Conservation (phyloP, 2,113 vertebrate genomes). For the Antennarius striatus region DNA sequence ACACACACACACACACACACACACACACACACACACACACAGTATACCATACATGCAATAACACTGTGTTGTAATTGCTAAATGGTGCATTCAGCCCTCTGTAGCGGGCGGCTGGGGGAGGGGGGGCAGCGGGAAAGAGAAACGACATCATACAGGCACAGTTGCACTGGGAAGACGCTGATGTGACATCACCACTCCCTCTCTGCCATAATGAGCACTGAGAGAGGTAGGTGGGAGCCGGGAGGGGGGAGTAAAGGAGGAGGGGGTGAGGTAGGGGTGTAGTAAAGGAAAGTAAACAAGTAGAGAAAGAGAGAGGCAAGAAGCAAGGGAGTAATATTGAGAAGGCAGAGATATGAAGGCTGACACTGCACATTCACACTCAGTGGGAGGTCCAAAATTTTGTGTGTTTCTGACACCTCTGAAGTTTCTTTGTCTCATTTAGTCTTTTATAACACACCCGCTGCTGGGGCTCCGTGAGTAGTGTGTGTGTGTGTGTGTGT, state of each 20-base stretch:
- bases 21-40: constrained; percentile 9
- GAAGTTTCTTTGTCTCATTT: constrained; percentile 59
- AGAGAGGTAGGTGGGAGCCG: constrained; percentile 10
- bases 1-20: constrained; percentile 13
- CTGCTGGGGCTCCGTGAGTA: constrained; percentile 2
- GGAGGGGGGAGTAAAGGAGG: background rate
- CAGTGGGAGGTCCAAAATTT: constrained; percentile 49
- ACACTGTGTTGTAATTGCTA: constrained; percentile 22
- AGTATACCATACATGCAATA: constrained; percentile 4
- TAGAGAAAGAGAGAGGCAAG: constrained; percentile 44
- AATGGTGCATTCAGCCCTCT: constrained; percentile 28
- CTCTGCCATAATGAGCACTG: constrained; percentile 5
- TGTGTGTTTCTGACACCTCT: constrained; percentile 35
- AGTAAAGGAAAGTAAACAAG: constrained; percentile 46
- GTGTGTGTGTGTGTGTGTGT: background rate
- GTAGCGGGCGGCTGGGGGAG: background rate
- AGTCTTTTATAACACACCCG: constrained; percentile 14
- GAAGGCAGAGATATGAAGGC: constrained; percentile 37
- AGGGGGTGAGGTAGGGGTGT: constrained; percentile 18
- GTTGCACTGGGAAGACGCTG: constrained; percentile 13
- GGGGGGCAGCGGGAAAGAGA: constrained; percentile 22
- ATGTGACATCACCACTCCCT: constrained; percentile 13
- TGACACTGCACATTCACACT: constrained; percentile 51
- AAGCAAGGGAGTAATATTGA: constrained; percentile 56
- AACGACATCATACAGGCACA: constrained; percentile 18